A percentile compares a stretch with the other conserved stretches of the same genome.
Evolutionary conservation across 2,888 invertebrate genomes (phyloP).

Genomic region (Drosophila austrosaltans): DNA sequence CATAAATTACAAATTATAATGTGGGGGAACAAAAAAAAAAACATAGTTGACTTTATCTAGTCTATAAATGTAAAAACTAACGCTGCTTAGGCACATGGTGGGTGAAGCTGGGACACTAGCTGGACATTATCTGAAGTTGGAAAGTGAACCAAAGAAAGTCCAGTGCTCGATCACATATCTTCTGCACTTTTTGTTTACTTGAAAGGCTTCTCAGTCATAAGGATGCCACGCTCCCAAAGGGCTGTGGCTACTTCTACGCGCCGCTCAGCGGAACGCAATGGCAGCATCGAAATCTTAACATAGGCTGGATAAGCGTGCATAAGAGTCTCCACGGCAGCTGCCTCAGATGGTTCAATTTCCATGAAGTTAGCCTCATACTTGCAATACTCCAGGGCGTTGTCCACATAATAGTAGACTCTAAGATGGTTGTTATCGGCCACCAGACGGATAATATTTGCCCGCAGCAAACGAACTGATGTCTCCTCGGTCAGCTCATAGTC

Average conservation of each 20-base stretch:
- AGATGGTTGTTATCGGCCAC: conserved; percentile 85
- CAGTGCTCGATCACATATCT: neutral
- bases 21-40: neutral
- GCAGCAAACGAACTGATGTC: conserved; percentile 86
- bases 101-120: neutral
- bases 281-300: conserved; percentile 89
- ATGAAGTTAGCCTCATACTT: conserved; percentile 90
- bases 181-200: conserved; percentile 12
- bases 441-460: conserved; percentile 86
- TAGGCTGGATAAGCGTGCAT: conserved; percentile 91
- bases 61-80: neutral
- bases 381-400: conserved; percentile 94
- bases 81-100: neutral
- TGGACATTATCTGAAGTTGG: neutral
- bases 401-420: conserved; percentile 91
- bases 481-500: conserved; percentile 83
- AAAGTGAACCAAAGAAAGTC: neutral
- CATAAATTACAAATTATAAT: conserved; percentile 7
- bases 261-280: conserved; percentile 86
- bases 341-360: conserved; percentile 88
- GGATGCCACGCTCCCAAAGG: conserved; percentile 92
- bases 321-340: conserved; percentile 89
- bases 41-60: neutral
- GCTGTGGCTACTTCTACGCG: conserved; percentile 88
- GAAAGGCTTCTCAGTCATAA: conserved; percentile 86